Base-by-base conservation (phyloP, 30 jellyfish, hydroid and myxozoan genomes). In the Cassiopea andromeda region DNA sequence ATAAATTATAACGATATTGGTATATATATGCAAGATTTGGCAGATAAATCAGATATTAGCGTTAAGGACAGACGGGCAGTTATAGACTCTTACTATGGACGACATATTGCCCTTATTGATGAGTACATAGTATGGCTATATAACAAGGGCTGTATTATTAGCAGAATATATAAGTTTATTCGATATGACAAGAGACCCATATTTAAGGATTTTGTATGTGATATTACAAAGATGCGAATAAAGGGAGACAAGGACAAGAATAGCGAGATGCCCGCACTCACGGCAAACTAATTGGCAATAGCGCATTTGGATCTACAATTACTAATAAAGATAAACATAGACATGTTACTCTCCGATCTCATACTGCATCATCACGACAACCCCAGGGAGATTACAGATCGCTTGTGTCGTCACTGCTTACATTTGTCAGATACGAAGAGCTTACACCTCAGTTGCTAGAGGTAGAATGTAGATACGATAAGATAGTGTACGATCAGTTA, bases 71-170 rank as follows among this genome's bases (percentile, higher is more conserved):
- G 90, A 1, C 14, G 75, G 16, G 38, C 54, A 3, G 90, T 82
- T 2, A 64, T 82, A 1, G 90, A 83, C 49, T 83, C 91, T 0
- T 69, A 69, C 9, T 82, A 0, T 46, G 82, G 82, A n/a, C n/a
- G n/a, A n/a, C 1, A 44, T 4, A 13, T 80, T 2, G 89, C 77
- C 19, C 5, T 80, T 2, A 60, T 60, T 13, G 76, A 60, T 1
- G 89, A 80, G 6, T 57, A 38, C 59, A 0, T 80, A 6, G 78
- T 59, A 58, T 60, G 77, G 66, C 1, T 80, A 67, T 0, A 3
- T 19, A 1, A 6, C 19, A 80, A 15, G 44, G 85, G 73, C 2
- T n/a, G 47, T 47, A 16, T 45, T 0, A 12, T 48, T 2, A 44
- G 38, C 1, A 46, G 49, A 16, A 46, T 77, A 2, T 1, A 13